Base-by-base conservation (phyloP, 2,888 invertebrate species). In the Artemia sinica region DNA sequence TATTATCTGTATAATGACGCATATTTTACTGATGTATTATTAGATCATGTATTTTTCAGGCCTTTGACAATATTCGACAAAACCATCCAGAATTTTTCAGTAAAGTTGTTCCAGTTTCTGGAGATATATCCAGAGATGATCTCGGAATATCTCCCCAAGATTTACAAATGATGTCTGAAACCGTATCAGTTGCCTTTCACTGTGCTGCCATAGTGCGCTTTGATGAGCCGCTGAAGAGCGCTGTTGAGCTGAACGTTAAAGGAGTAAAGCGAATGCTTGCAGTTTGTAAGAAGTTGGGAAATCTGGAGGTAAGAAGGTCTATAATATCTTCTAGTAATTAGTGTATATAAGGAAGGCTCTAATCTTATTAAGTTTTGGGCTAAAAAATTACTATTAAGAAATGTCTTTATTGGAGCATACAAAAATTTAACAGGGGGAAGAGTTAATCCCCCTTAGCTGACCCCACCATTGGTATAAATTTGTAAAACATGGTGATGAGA, bases 201-300 rank as follows among this genome's bases (percentile, higher is more conserved):
- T 85, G 84, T 5, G 90, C 90, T 3, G 90, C 90, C 0, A 88
- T 87, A 66, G 87, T 90, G 3, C 84, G 87, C 73, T 93, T 93
- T 75, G 88, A 92, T 74, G 91, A 92, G 75, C 80, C 84, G 0
- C 76, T 93, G 4, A 83, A 82, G 72, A 80, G 79, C 58, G 85
- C 88, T 0, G 80, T 84, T 0, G 76, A 84, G 7, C 73, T 84
- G 72, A 88, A 88, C 71, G 82, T 85, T 0, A 79, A 84, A 68
- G 85, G 86, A n/a, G 50, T 63, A 6, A 69, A 48, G 18, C 48
- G 49, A 13, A 49, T 69, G n/a, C n/a, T 68, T 11, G 49, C 41
- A 48, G 58, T 68, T 65, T 68, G 68, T 63, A 51, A 66, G 49
- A 66, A 51, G 49, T 48, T 69, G 66, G 66, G 66, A 49, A 28